Evolutionary conservation across 2,113 vertebrate genomes (phyloP).

Genomic region (Synchiropus splendidus): DNA sequence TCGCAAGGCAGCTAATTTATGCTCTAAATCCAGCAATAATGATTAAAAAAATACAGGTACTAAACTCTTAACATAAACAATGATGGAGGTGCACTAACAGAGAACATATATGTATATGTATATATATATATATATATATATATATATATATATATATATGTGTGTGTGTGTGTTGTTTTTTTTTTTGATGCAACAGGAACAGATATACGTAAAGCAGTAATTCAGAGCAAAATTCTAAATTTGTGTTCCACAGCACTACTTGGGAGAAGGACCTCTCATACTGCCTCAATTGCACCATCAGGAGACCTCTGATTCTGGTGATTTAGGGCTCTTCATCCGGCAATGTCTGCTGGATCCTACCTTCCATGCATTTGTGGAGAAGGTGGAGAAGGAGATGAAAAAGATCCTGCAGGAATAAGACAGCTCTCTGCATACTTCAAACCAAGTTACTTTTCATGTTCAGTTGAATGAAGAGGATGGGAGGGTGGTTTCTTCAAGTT

Average conservation of each 20-base stretch:
- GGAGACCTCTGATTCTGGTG: conserved; percentile 35
- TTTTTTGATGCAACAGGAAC: too few relatives aligned
- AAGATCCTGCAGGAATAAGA: conserved; percentile 67
- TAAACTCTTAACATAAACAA: too few relatives aligned
- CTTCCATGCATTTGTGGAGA: conserved; percentile 83
- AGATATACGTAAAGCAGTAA: too few relatives aligned
- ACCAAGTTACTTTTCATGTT: conserved; percentile 5
- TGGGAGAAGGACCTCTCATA: conserved; percentile 49
- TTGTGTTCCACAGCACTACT: conserved; percentile 66
- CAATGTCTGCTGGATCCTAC: conserved; percentile 79
- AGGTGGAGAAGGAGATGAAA: conserved; percentile 76
- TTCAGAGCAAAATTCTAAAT: too few relatives aligned
- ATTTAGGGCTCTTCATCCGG: conserved; percentile 73
- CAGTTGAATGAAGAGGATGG: conserved; percentile 2
- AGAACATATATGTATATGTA: too few relatives aligned
- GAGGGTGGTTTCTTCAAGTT: not conserved
- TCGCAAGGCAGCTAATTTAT: too few relatives aligned
- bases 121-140: too few relatives aligned
- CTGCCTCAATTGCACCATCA: conserved; percentile 49
- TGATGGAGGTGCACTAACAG: too few relatives aligned
- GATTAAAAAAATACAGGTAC: too few relatives aligned
- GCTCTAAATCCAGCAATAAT: too few relatives aligned
- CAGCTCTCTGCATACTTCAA: conserved; percentile 5
- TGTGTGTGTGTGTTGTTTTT: too few relatives aligned
- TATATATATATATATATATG: too few relatives aligned